phyloP scores from a whole-genome alignment of 2,888 invertebrate species.

The Seira musarum region DNA sequence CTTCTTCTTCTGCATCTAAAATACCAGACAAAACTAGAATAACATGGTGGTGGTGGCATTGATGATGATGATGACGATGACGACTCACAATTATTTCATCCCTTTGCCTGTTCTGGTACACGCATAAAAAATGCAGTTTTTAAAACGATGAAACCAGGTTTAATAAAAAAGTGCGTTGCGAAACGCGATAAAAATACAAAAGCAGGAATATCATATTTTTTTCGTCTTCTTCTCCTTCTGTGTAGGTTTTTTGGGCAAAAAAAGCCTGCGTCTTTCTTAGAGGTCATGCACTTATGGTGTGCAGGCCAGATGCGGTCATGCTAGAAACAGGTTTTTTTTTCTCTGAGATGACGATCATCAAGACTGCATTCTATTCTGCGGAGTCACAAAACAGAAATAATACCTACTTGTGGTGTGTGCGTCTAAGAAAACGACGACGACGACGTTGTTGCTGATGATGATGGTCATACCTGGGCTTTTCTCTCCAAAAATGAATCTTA shows the following conservation, averaged over 20 bases:
- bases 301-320: constrained; percentile 71
- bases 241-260: constrained; percentile 68
- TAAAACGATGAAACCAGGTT: background rate
- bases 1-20: background rate
- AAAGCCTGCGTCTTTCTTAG: constrained; percentile 68
- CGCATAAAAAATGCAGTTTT: constrained; percentile 28
- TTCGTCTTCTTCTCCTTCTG: constrained; percentile 13
- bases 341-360: constrained; percentile 37
- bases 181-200: constrained; percentile 68
- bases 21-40: constrained; percentile 13
- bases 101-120: background rate
- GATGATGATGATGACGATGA: too few species aligned
- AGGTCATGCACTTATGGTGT: constrained; percentile 70
- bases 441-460: background rate
- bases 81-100: background rate
- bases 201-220: constrained; percentile 46
- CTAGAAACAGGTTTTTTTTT: constrained; percentile 70
- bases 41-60: background rate
- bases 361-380: constrained; percentile 30
- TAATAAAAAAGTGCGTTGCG: constrained; percentile 54
- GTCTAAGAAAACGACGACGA: background rate
- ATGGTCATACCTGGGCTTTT: constrained; percentile 13
- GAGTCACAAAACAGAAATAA: constrained; percentile 19
- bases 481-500: constrained; percentile 13
- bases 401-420: constrained; percentile 20